These are phyloP conservation scores for Stigmatopora nigra DNA, from an alignment of 2,113 vertebrate genomes.

Conservation along the genomic window DNA sequence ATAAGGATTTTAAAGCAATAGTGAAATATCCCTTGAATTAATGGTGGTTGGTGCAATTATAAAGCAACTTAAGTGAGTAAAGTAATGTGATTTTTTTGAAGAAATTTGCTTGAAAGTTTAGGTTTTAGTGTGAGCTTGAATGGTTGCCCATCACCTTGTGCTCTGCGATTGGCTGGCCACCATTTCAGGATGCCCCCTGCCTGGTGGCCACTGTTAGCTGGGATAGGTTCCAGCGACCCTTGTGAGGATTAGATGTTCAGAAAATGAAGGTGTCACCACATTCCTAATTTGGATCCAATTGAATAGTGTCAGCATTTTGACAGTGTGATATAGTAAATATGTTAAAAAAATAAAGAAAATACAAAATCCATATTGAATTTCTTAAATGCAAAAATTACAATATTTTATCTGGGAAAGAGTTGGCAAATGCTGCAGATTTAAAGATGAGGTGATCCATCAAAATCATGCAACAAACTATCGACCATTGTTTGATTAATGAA, in stretches of 20 bases:
- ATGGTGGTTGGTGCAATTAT: too few relatives aligned
- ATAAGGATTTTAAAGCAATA: slow-evolving; percentile 1
- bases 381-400: background rate
- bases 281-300: background rate
- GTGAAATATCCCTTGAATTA: background rate
- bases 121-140: too few relatives aligned
- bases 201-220: too few relatives aligned
- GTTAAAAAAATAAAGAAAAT: too few relatives aligned
- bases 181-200: too few relatives aligned
- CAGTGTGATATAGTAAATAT: background rate
- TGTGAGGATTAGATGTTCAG: too few relatives aligned
- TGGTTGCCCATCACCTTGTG: too few relatives aligned
- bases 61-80: too few relatives aligned
- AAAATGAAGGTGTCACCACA: slow-evolving; percentile 2
- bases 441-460: slow-evolving; percentile 25
- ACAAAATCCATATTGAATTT: background rate
- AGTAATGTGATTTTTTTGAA: too few relatives aligned
- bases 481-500: slow-evolving; percentile 61
- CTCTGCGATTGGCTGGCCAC: too few relatives aligned
- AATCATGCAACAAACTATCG: slow-evolving; percentile 42
- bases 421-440: background rate
- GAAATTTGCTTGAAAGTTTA: too few relatives aligned
- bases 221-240: too few relatives aligned
- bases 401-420: background rate
- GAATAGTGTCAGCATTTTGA: background rate